Evolutionary conservation across 2,113 vertebrate genomes (phyloP).

Genomic region (Hoplias malabaricus): DNA sequence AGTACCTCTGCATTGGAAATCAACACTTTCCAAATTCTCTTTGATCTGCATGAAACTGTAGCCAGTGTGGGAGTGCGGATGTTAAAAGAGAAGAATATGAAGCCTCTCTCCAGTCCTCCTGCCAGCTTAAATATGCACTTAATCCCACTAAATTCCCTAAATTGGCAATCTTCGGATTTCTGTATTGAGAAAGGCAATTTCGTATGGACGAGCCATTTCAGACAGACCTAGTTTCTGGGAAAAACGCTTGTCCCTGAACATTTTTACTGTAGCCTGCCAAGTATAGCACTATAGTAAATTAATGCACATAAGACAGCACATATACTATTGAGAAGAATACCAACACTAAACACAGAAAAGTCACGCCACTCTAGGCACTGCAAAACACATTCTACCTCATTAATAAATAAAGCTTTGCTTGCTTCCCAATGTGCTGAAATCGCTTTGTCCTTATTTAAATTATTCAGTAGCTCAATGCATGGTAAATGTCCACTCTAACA

Average conservation of each 20-base stretch:
- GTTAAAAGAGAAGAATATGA: slow-evolving; percentile 1
- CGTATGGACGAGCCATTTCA: background rate
- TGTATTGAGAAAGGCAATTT: background rate
- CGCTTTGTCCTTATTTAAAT: background rate
- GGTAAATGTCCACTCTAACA: slow-evolving; percentile 8
- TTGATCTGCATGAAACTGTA: slow-evolving; percentile 37
- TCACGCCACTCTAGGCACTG: background rate
- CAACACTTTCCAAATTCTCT: slow-evolving; percentile 49
- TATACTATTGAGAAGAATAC: background rate
- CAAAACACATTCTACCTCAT: background rate
- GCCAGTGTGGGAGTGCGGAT: slow-evolving; percentile 21
- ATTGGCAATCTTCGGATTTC: slow-evolving; percentile 22
- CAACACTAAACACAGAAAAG: background rate
- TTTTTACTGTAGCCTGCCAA: background rate
- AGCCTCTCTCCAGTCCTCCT: background rate
- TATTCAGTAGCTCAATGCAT: slow-evolving; percentile 4
- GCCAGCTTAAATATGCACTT: slow-evolving; percentile 31
- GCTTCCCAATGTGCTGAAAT: background rate
- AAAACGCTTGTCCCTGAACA: background rate
- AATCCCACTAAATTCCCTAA: slow-evolving; percentile 48
- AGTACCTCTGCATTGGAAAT: slow-evolving; percentile 47
- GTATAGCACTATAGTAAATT: background rate
- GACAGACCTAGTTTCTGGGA: background rate
- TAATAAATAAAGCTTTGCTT: background rate
- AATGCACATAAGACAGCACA: background rate